Conservation (phyloP, 2,888 invertebrate species). For the Mimachlamys varia region DNA sequence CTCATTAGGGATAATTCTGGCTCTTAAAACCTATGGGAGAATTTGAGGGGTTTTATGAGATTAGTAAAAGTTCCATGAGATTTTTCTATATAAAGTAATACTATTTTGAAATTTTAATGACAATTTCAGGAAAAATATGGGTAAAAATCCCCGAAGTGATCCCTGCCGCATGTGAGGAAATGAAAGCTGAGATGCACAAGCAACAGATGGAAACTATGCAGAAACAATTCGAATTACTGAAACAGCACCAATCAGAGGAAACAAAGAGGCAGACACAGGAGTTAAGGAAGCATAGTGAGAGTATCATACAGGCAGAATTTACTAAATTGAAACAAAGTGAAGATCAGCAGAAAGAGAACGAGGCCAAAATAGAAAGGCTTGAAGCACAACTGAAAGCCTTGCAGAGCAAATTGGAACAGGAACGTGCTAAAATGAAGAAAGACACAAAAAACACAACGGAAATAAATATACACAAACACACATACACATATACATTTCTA, state of each 20-base stretch:
- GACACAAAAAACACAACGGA: background rate
- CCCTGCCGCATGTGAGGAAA: no score
- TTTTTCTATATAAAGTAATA: no score
- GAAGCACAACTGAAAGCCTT: background rate
- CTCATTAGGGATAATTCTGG: no score
- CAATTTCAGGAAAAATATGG: no score
- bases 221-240: slow-evolving; percentile 10
- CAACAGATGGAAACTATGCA: background rate
- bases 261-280: background rate
- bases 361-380: background rate
- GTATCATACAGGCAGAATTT: background rate
- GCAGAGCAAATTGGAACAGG: background rate
- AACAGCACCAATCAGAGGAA: background rate
- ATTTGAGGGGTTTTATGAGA: no score
- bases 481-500: no score
- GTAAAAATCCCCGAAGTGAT: no score
- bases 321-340: background rate
- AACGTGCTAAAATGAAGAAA: background rate
- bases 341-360: background rate
- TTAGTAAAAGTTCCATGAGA: no score
- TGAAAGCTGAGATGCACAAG: background rate
- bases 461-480: no score
- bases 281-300: background rate
- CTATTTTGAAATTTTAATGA: no score
- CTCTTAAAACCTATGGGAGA: no score